Evolutionary conservation across 2,113 vertebrate species (phyloP), one percentile per base, ranked within the genome.

Genomic region (Chaenogobius annularis): DNA sequence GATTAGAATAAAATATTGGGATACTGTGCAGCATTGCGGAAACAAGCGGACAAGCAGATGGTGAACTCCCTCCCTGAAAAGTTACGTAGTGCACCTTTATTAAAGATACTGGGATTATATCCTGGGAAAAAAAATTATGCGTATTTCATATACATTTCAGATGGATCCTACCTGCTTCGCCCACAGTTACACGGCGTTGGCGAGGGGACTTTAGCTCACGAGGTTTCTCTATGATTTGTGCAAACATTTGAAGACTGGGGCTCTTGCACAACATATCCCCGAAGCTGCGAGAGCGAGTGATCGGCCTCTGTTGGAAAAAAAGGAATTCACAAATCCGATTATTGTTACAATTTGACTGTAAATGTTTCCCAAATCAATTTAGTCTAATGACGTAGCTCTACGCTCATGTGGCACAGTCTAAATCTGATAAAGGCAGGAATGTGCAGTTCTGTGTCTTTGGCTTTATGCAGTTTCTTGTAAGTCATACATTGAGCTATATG

Each of bases 271-370:
- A 71, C 0, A 74, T 68, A 61, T 83, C 86, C 10, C 74, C 83
- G 59, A 78, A 59, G 77, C 86, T 77, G 67, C 82, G 87, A 13
- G 90, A 92, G 64, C 85, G 88, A 63, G 47, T 73, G 55, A 85
- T 80, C 48, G 46, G 66, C 72, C 87, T 90, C 90, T 91, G 83
- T 64, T 67, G 72, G 22, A 15, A 58, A 56, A 55, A 55, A 56
- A 56, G 20, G 23, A 12, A 7, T 14, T n/a, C 23, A 73, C 70
- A 15, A 74, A 69, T 56, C 56, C 81, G 7, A 22, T 73, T 78
- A 66, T 59, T 62, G 68, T 71, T 35, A 66, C 69, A 17, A 56
- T 58, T 52, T 3, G 13, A 65, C 48, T 37, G 31, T 66, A 77
- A 68, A 80, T 56, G 1, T 35, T 66, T 48, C 48, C 13, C n/a